These are phyloP conservation scores for Otis tarda DNA, from an alignment of 2,113 vertebrate genomes.

Conservation along the genomic window DNA sequence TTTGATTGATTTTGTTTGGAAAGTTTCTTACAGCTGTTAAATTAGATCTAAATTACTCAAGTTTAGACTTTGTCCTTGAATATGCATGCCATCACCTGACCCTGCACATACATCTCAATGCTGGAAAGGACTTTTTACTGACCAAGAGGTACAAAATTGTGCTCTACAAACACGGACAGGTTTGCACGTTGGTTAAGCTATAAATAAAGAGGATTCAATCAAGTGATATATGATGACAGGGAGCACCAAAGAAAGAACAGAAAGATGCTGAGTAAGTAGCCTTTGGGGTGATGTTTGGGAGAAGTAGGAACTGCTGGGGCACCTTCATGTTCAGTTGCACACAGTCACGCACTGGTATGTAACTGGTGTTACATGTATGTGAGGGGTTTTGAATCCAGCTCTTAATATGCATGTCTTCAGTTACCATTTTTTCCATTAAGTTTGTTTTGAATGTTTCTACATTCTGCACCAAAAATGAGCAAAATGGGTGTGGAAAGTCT, in stretches of 20 bases:
- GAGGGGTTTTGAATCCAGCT: neutral
- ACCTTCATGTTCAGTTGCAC: neutral
- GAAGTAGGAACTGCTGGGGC: neutral
- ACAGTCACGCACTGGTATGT: neutral
- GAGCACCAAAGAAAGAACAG: neutral
- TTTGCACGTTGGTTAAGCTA: neutral
- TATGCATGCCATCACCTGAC: neutral
- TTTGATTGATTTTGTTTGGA: neutral
- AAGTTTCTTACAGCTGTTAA: neutral
- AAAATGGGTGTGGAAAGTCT: accelerated
- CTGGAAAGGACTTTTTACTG: neutral
- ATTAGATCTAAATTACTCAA: neutral
- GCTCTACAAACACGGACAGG: neutral
- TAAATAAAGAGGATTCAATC: neutral
- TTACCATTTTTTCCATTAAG: neutral
- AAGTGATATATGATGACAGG: neutral
- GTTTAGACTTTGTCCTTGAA: neutral
- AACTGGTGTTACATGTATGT: neutral
- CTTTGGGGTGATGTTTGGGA: neutral
- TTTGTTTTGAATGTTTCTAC: neutral
- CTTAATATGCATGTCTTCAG: neutral
- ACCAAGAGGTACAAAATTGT: neutral
- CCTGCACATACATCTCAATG: neutral
- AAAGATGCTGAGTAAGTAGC: neutral
- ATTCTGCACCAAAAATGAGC: neutral